phyloP scores from a whole-genome alignment of 1,140 invertebrate genomes.

The Leptinotarsa lineolata region DNA sequence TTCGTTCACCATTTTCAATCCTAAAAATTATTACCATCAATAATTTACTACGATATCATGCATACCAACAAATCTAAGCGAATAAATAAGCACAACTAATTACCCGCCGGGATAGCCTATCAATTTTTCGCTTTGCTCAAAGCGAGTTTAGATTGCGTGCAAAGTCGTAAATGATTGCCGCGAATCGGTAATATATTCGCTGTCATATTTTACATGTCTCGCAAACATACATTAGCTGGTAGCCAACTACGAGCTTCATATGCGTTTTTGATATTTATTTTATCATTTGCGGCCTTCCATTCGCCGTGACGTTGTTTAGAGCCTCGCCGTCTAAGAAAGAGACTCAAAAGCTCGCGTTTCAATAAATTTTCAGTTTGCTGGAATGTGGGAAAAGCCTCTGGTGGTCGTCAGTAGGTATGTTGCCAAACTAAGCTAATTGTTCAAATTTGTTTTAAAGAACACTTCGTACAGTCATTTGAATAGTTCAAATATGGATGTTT shows the following conservation, averaged over 20 bases:
- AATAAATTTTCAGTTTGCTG: not conserved
- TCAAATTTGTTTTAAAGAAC: no score
- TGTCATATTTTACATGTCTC: conserved; percentile 38
- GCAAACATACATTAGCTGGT: conserved; percentile 39
- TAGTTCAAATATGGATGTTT: no score
- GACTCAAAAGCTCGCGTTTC: not conserved
- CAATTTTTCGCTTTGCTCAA: conserved; percentile 26
- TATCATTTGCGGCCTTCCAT: conserved; percentile 24
- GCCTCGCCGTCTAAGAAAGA: conserved; percentile 9
- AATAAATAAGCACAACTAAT: conserved; percentile 27
- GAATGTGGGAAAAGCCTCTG: not conserved
- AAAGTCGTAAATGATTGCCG: conserved; percentile 42
- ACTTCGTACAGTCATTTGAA: no score
- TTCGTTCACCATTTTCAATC: no score
- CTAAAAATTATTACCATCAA: not conserved
- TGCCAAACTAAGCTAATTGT: no score
- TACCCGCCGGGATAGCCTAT: conserved; percentile 24
- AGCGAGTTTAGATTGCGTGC: conserved; percentile 41
- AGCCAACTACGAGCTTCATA: conserved; percentile 37
- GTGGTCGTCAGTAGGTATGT: no score
- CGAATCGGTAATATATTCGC: conserved; percentile 37
- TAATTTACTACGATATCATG: not conserved
- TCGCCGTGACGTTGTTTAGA: conserved; percentile 20
- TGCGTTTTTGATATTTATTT: conserved; percentile 34
- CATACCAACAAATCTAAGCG: not conserved